Base-by-base conservation (phyloP, 2,888 invertebrate species). In the Acleris emargana region DNA sequence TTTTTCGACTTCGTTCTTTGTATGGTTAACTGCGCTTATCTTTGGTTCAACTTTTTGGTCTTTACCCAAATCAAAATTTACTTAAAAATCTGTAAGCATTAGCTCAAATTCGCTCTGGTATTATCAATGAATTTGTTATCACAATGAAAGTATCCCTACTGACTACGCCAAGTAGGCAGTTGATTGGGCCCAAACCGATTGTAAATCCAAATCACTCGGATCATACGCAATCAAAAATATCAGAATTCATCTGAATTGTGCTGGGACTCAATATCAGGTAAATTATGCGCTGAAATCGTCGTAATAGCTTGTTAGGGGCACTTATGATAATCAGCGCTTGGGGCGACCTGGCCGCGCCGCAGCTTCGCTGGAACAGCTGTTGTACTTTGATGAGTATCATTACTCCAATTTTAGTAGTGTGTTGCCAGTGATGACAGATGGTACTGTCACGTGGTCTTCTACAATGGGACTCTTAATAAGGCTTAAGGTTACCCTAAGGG, bases 261-360 rank as follows among this genome's bases (percentile, higher is more conserved):
- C 50, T 38, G 50, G 20, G 51, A 32, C 51, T 58, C 63, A 32
- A 52, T 63, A 58, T 63, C 58, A 52, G 52, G 63, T 47, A 57
- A 58, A 63, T 63, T 63, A 52, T 50, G 50, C 54, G 32, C 22
- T 60, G 54, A 50, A 64, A 55, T 60, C 59, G 50, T 13, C 49
- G 49, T 55, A 64, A 64, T 64, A 54, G 64, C 54, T 50, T 55
- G 64, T 64, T 64, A 59, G 54, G 28, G 59, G 20, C 50, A 54
- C 54, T 64, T 64, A 64, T 54, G 59, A 64, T 64, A 64, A 64
- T 64, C 64, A 59, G 59, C n/a, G 50, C 59, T 20, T 22, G 28
- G 42, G 50, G 64, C 54, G 22, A 7, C 42, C 42, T 25, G 20
- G 28, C 11, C 13, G 3, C 18, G 28, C 17, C 64, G 47, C 59